Conservation (phyloP, 2,113 vertebrate genomes). For the Antennarius striatus region DNA sequence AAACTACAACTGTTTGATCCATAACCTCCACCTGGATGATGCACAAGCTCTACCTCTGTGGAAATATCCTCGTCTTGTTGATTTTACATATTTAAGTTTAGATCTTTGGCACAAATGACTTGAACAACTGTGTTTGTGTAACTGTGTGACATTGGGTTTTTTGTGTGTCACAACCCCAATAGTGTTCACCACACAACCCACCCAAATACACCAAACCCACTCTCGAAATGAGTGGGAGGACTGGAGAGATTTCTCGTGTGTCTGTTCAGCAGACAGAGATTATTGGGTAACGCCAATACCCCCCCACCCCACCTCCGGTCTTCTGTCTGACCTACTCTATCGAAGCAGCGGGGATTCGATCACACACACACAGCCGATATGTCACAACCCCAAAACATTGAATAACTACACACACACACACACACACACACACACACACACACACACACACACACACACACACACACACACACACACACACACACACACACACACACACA, state of each 20-base stretch:
- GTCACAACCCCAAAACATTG: too few relatives aligned
- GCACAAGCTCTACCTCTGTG: not conserved
- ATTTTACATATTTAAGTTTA: not conserved
- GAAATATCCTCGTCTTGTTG: not conserved
- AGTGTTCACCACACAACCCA: too few relatives aligned
- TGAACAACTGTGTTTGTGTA: too few relatives aligned
- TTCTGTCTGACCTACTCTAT: slow-evolving; percentile 65
- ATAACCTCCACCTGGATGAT: too few relatives aligned
- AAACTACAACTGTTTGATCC: too few relatives aligned
- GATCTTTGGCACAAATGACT: not conserved
- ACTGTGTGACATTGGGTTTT: too few relatives aligned
- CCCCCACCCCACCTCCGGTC: slow-evolving; percentile 5
- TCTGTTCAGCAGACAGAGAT: slow-evolving; percentile 36
- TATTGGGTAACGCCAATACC: slow-evolving; percentile 26
- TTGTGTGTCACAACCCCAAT: too few relatives aligned
- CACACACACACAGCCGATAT: slow-evolving; percentile 19
- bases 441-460: slow-evolving; percentile 10
- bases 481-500: slow-evolving; percentile 10
- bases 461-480: slow-evolving; percentile 7
- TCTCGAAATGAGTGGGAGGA: too few relatives aligned
- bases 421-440: slow-evolving; percentile 11
- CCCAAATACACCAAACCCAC: too few relatives aligned
- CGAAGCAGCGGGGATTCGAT: slow-evolving; percentile 58
- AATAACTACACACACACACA: too few relatives aligned
- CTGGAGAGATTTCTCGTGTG: not conserved